Percentiles rank a stretch among this genome's conserved stretches.
These are phyloP conservation scores for Vanessa atalanta DNA, from an alignment of 1,140 invertebrate genomes.

Conservation along the genomic window DNA sequence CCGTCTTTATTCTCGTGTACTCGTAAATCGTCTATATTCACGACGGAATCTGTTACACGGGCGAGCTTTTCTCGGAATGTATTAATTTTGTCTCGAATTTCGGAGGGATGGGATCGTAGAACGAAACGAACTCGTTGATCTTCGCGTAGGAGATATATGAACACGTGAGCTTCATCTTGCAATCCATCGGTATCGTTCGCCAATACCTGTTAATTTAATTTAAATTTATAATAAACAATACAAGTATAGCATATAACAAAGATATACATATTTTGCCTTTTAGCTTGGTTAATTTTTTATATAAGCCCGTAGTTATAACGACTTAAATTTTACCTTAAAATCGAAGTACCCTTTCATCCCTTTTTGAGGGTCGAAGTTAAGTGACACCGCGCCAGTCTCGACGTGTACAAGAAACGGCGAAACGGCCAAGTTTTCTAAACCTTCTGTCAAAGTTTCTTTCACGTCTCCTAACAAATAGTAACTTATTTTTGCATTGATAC, in stretches of 20 bases:
- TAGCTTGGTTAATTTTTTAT: too few species aligned
- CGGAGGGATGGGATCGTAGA: constrained; percentile 92
- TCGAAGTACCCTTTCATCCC: constrained; percentile 98
- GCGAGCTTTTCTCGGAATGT: constrained; percentile 87
- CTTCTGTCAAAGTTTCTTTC: constrained; percentile 91
- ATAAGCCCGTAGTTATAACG: too few species aligned
- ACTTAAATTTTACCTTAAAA: constrained; percentile 84
- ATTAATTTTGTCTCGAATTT: constrained; percentile 89
- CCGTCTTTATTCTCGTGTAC: constrained; percentile 96
- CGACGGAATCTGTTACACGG: constrained; percentile 93
- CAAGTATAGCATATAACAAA: too few species aligned
- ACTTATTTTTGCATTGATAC: constrained; percentile 86
- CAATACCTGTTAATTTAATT: constrained; percentile 81
- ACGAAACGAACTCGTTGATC: constrained; percentile 96
- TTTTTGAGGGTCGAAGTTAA: constrained; percentile 97
- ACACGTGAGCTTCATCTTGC: constrained; percentile 89
- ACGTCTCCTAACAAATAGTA: constrained; percentile 91
- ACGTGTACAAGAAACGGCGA: constrained; percentile 91
- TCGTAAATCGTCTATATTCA: constrained; percentile 96
- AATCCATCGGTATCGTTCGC: constrained; percentile 93
- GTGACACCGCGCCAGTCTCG: constrained; percentile 89
- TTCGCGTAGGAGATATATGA: constrained; percentile 95
- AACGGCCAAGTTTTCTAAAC: constrained; percentile 88
- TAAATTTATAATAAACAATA: not conserved
- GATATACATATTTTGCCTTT: too few species aligned